Base-by-base conservation (phyloP, 2,113 vertebrate genomes). In the Pelobates fuscus region DNA sequence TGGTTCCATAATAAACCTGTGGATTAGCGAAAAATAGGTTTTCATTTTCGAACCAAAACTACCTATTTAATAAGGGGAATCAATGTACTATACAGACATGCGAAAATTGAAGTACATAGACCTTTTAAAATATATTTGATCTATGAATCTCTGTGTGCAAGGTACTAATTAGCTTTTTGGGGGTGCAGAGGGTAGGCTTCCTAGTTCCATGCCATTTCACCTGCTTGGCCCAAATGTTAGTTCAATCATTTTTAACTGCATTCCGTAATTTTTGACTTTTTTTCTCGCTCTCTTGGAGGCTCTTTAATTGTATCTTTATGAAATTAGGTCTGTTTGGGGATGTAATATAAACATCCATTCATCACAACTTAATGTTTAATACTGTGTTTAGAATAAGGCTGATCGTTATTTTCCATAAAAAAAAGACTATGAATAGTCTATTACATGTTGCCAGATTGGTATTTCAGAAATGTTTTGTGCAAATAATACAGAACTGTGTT, bases 391-490 rank as follows among this genome's bases (percentile, higher is more conserved):
- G 52, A 55, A 2, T 55, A 23, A 21, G 7, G 21, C 18, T 55
- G 46, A 52, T 14, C 46, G 8, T 20, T 55, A 21, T 23, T 3
- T 23, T 2, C 20, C 52, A 23, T 55, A 8, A 55, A 55, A 49
- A 49, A n/a, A n/a, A n/a, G n/a, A n/a, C n/a, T n/a, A 49, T 41
- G 32, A 41, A 41, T 5, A 41, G 32, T 11, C 32, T 21, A 61
- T 71, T 20, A 46, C 44, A 46, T 61, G 37, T 60, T 46, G 46
- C 18, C 37, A 30, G 58, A 46, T 52, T 30, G 58, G 58, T 61
- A 71, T 71, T 62, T 71, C 5, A 49, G 44, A 26, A 71, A 61
- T 71, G 25, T 20, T 71, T 71, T 62, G 58, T 71, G 21, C 44
- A 62, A 61, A 24, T 71, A 26, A 21, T 29, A 41, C 12, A 61